These are phyloP conservation scores for Pyrgus malvae DNA, from an alignment of 2,888 invertebrate species.

Conservation along the genomic window DNA sequence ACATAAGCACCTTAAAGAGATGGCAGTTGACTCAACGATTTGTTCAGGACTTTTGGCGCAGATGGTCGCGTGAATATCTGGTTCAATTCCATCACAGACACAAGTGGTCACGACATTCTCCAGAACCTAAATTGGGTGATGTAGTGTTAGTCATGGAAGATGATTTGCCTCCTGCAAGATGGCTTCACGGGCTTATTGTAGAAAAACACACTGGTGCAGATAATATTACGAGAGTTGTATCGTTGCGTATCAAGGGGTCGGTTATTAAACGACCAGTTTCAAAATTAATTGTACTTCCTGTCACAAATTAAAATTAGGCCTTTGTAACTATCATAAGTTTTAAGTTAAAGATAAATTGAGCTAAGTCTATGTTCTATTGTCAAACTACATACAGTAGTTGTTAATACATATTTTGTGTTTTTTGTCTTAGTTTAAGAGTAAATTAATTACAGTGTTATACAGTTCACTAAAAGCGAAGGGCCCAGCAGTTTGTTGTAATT, in stretches of 20 bases:
- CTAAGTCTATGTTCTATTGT: too few species aligned
- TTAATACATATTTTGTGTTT: not conserved
- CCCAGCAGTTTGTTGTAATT: not conserved
- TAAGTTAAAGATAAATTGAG: too few species aligned
- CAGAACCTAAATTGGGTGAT: slow-evolving; percentile 1
- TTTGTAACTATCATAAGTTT: too few species aligned
- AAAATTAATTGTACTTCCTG: not conserved
- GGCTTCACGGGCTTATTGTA: not conserved
- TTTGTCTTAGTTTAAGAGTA: not conserved
- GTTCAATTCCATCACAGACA: slow-evolving; percentile 1
- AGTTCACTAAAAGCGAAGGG: not conserved
- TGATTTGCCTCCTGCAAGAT: not conserved
- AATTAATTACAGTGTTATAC: not conserved
- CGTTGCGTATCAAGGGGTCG: slow-evolving; percentile 3
- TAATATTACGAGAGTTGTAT: slow-evolving; percentile 2
- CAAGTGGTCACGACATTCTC: not conserved
- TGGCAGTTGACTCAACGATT: slow-evolving; percentile 28
- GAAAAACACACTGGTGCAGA: slow-evolving; percentile 1
- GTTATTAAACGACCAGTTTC: slow-evolving; percentile 1
- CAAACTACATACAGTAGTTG: not conserved
- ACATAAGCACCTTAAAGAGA: slow-evolving; percentile 11
- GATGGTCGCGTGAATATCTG: slow-evolving; percentile 6
- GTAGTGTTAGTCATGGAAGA: slow-evolving; percentile 4
- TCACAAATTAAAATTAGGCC: not conserved
- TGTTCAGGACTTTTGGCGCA: not conserved